These are phyloP conservation scores for Carpatolechia fugitivella DNA, from an alignment of 2,888 invertebrate species.

Conservation along the genomic window DNA sequence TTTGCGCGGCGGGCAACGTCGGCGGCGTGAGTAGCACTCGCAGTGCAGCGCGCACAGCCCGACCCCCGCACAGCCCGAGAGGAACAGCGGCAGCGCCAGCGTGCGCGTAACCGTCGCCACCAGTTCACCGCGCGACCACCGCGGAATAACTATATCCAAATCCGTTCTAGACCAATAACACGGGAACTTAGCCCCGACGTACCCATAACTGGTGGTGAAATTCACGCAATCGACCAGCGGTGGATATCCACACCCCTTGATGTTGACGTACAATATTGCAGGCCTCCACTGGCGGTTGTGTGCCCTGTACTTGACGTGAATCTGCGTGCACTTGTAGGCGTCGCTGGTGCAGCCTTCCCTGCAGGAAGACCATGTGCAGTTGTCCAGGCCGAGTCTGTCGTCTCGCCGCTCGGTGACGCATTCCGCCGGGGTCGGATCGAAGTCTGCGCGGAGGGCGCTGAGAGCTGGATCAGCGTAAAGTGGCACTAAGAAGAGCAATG, in stretches of 20 bases:
- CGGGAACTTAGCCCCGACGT: constrained; percentile 82
- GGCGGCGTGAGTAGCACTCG: constrained; percentile 87
- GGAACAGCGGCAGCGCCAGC: constrained; percentile 90
- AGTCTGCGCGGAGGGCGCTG: constrained; percentile 85
- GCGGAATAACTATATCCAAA: constrained; percentile 88
- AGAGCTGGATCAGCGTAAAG: constrained; percentile 74
- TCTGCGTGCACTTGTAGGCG: constrained; percentile 83
- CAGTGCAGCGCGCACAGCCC: constrained; percentile 93
- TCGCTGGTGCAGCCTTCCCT: constrained; percentile 90
- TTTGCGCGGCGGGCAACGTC: constrained; percentile 82
- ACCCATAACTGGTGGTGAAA: constrained; percentile 85
- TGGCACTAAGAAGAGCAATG: constrained; percentile 71
- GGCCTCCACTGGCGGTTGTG: constrained; percentile 74
- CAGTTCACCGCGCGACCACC: constrained; percentile 90
- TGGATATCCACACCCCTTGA: constrained; percentile 91
- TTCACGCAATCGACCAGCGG: constrained; percentile 87
- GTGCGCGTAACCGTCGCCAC: constrained; percentile 90
- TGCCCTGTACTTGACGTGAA: constrained; percentile 82
- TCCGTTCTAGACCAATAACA: constrained; percentile 88
- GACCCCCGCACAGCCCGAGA: constrained; percentile 90
- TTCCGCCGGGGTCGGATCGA: constrained; percentile 85
- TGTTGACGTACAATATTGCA: constrained; percentile 86
- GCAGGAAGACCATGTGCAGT: constrained; percentile 90
- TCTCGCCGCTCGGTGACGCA: constrained; percentile 86
- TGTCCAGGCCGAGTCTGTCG: constrained; percentile 85